phyloP scores from a whole-genome alignment of 2,888 invertebrate species.

The Noctua comes region DNA sequence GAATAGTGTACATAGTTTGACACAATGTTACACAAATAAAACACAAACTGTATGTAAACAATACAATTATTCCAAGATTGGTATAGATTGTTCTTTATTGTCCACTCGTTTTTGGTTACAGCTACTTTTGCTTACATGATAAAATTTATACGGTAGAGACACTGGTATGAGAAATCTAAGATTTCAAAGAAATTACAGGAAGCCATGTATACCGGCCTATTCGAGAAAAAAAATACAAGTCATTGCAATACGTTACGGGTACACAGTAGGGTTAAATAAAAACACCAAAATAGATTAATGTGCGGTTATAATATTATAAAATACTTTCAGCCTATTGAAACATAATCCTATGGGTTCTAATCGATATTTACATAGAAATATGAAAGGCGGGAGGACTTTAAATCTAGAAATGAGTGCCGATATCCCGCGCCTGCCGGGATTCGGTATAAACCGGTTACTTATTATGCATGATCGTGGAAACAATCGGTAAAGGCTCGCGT shows the following conservation, averaged over 20 bases:
- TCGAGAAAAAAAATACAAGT: slow-evolving; percentile 38
- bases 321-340: slow-evolving; percentile 89
- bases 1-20: slow-evolving; percentile 1
- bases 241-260: slow-evolving; percentile 35
- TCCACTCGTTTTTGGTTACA: slow-evolving; percentile 61
- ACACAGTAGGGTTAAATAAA: slow-evolving; percentile 69
- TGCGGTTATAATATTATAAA: slow-evolving; percentile 89
- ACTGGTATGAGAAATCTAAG: slow-evolving; percentile 45
- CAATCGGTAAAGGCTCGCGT: slow-evolving; percentile 65
- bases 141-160: slow-evolving; percentile 46
- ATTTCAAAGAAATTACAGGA: slow-evolving; percentile 49
- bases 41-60: slow-evolving; percentile 59
- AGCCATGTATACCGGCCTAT: slow-evolving; percentile 27
- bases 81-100: slow-evolving; percentile 62
- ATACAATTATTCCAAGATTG: slow-evolving; percentile 63
- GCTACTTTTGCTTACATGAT: slow-evolving; percentile 57
- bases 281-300: slow-evolving; percentile 76
- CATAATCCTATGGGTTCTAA: slow-evolving; percentile 88
- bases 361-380: slow-evolving; percentile 86
- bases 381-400: slow-evolving; percentile 82
- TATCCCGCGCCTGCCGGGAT: slow-evolving; percentile 68
- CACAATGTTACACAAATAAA: slow-evolving; percentile 49
- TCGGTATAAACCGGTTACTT: slow-evolving; percentile 68
- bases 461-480: slow-evolving; percentile 73
- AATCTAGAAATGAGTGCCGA: slow-evolving; percentile 74